Base-by-base conservation (phyloP, 2,888 invertebrate genomes). In the Seladonia tumulorum region DNA sequence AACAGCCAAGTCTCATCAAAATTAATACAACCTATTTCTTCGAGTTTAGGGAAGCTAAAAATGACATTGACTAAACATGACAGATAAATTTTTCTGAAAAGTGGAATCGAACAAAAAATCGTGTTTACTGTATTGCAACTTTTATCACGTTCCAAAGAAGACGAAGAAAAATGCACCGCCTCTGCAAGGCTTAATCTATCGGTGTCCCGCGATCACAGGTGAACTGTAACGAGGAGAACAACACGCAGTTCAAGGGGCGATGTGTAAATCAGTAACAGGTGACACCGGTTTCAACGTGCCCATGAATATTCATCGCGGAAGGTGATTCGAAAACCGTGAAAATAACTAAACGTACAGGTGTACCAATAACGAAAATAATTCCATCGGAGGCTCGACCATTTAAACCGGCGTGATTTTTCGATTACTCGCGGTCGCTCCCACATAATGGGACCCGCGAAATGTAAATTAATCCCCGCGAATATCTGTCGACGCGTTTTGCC, bases 371-470 rank as follows among this genome's bases (percentile, higher is more conserved):
- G 72, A 77, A 68, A 77, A 77, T 66, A 83, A 82, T 73, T 76
- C 39, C 22, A 49, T 45, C 18, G 18, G 45, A 42, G 22, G 22
- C 47, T 35, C n/a, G 49, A n/a, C 7, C 70, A 7, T 71, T 81
- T 71, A 63, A 78, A 63, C 60, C 18, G 14, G 2, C 7, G 47
- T 39, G 72, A 63, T 73, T 73, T 82, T 77, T 83, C 66, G 39
- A 82, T 84, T 77, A 60, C 60, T 49, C 82, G 71, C 72, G 74
- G 63, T 49, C 73, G 78, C 71, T 81, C 81, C 39, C 57, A 25
- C 71, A 71, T 83, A 83, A 79, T 78, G 85, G 63, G 29, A 16
- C 66, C 79, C 72, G 49, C 76, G 49, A 84, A 85, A 73, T 70
- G 76, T 68, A 79, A 76, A 76, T 84, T 83, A 47, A 76, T 76